Percentiles rank a stretch among this genome's conserved stretches.
These are phyloP conservation scores for Aythya baeri DNA, from an alignment of 2,113 vertebrate species.

Conservation along the genomic window DNA sequence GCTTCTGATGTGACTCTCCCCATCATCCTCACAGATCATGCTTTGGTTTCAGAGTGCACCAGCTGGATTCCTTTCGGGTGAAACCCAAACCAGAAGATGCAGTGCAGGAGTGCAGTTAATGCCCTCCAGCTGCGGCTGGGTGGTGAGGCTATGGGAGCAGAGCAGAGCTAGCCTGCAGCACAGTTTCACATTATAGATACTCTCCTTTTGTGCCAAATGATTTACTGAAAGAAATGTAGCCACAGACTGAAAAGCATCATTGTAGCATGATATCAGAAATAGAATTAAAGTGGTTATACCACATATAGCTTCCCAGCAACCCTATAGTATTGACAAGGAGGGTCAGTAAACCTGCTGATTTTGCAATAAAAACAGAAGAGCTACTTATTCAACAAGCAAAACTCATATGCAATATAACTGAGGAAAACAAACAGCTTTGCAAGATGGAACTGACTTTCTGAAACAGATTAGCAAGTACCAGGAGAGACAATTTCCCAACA, in stretches of 20 bases:
- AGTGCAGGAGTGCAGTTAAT: neutral
- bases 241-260: neutral
- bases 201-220: neutral
- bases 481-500: neutral
- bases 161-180: neutral
- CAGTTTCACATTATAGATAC: neutral
- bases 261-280: neutral
- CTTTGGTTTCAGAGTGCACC: neutral
- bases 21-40: neutral
- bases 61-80: slow-evolving; percentile 19
- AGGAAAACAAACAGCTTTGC: neutral
- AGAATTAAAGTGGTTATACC: neutral
- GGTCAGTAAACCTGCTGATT: neutral
- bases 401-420: neutral
- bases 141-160: accelerated
- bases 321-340: neutral
- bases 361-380: neutral
- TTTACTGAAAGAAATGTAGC: neutral
- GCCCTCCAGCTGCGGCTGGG: neutral
- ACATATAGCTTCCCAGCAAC: neutral
- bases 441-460: neutral
- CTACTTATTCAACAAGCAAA: neutral
- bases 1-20: slow-evolving; percentile 26
- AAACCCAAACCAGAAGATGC: neutral
- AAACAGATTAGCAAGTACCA: neutral